These are phyloP conservation scores for Eustalomyia histrio DNA, from an alignment of 2,888 invertebrate species.

Conservation along the genomic window DNA sequence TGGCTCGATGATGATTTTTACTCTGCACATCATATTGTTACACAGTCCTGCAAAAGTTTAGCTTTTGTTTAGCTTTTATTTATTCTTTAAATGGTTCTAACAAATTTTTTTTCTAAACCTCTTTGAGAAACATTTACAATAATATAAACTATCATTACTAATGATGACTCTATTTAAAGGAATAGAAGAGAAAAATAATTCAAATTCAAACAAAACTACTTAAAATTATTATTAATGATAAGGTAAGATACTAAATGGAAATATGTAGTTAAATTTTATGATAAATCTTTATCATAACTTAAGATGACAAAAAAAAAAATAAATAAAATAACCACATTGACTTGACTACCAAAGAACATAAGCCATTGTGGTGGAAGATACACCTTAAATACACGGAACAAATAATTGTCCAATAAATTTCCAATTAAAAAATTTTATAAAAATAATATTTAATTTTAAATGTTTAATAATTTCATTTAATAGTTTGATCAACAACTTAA, in stretches of 20 bases:
- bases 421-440: too few species aligned
- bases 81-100: background rate
- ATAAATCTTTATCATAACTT: background rate
- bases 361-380: background rate
- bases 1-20: too few species aligned
- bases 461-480: background rate
- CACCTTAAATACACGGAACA: too few species aligned
- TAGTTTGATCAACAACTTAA: background rate
- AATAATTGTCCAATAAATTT: too few species aligned
- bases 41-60: background rate
- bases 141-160: conserved; percentile 3
- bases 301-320: conserved; percentile 8
- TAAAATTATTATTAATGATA: background rate
- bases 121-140: conserved; percentile 1
- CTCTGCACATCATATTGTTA: too few species aligned
- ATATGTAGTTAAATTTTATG: background rate
- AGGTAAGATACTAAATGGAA: background rate
- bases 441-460: too few species aligned
- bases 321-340: background rate
- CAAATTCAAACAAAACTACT: background rate
- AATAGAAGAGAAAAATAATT: background rate
- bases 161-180: background rate
- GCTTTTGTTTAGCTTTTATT: background rate
- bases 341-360: background rate
- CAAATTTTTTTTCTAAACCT: background rate